Evolutionary conservation across 2,888 invertebrate species (phyloP).

Genomic region (Anoplius nigerrimus): DNA sequence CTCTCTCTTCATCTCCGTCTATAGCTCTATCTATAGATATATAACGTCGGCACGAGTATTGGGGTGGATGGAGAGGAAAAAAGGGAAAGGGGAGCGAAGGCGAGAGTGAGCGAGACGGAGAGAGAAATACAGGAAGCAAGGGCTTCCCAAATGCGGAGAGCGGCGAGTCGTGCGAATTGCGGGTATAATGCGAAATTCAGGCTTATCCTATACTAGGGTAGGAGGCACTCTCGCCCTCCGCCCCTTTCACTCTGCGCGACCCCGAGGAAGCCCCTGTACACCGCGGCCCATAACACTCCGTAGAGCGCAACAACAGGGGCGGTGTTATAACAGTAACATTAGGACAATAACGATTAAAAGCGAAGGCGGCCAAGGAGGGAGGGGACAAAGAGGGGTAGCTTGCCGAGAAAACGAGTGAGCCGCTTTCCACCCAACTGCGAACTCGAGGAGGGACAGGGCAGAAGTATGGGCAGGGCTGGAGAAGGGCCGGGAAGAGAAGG

Average conservation of each 20-base stretch:
- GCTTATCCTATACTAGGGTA: conserved; percentile 45
- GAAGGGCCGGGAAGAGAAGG: conserved; percentile 25
- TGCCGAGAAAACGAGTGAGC: conserved; percentile 30
- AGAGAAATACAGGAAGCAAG: conserved; percentile 29
- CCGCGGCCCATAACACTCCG: conserved; percentile 47
- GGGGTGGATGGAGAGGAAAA: conserved; percentile 24
- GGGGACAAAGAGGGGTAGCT: no score
- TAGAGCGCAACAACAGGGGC: conserved; percentile 47
- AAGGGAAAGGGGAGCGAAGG: conserved; percentile 13
- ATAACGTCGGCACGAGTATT: conserved; percentile 43
- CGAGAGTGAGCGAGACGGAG: not conserved
- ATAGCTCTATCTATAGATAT: not conserved
- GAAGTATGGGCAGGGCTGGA: conserved; percentile 24
- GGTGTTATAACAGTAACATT: conserved; percentile 58
- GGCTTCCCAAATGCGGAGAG: conserved; percentile 42
- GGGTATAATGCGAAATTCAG: conserved; percentile 56
- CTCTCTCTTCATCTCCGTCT: not conserved
- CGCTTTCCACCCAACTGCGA: conserved; percentile 32
- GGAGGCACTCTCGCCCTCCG: not conserved
- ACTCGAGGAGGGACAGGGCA: not conserved
- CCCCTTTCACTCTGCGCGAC: conserved; percentile 7
- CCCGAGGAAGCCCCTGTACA: conserved; percentile 36
- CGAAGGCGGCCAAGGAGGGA: conserved; percentile 29
- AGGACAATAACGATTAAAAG: conserved; percentile 66
- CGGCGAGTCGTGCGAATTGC: conserved; percentile 56